phyloP scores from a whole-genome alignment of 2,888 invertebrate species.

The Diplolepis rosae region DNA sequence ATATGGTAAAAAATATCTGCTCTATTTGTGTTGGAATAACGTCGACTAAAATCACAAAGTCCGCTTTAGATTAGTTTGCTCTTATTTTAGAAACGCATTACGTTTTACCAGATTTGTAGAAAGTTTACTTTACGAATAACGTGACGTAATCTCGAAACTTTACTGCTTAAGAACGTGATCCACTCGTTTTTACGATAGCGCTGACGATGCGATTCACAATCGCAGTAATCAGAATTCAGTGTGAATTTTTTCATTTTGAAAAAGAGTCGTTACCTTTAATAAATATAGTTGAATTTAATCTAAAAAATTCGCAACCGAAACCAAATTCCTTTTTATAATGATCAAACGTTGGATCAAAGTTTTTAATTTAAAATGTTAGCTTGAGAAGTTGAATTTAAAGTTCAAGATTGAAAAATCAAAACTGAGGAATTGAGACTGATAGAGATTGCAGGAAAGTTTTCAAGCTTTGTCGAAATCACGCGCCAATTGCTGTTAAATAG shows the following conservation, averaged over 20 bases:
- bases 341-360: too few species aligned
- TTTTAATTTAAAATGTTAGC: too few species aligned
- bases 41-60: not conserved
- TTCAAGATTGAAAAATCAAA: too few species aligned
- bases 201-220: conserved; percentile 9
- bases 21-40: too few species aligned
- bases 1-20: not conserved
- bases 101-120: conserved; percentile 7
- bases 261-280: not conserved
- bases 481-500: not conserved
- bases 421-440: too few species aligned
- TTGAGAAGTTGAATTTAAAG: too few species aligned
- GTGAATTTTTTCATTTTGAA: conserved; percentile 10
- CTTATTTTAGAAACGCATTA: not conserved
- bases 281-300: not conserved
- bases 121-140: conserved; percentile 12
- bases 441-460: not conserved
- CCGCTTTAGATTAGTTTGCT: not conserved
- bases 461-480: not conserved
- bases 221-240: not conserved
- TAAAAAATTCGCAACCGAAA: too few species aligned
- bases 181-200: conserved; percentile 6
- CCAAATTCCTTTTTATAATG: too few species aligned
- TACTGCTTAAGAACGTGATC: conserved; percentile 15
- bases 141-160: not conserved